Evolutionary conservation across 2,888 invertebrate species (phyloP).

Genomic region (Diadegma fenestrale): DNA sequence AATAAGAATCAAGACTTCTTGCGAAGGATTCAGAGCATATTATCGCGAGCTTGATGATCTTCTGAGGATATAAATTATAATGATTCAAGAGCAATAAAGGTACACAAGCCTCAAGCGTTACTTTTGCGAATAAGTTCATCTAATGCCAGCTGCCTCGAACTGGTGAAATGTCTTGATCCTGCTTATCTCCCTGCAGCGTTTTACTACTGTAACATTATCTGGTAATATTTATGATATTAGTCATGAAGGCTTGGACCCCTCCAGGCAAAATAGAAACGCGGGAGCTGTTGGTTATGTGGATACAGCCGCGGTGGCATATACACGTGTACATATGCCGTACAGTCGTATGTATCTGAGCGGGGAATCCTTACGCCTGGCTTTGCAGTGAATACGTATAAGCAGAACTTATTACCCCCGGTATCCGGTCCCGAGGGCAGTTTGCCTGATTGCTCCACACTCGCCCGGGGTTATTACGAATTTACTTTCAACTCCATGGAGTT

Average conservation of each 20-base stretch:
- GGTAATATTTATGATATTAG: slow-evolving; percentile 50
- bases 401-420: slow-evolving; percentile 65
- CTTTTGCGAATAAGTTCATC: not conserved
- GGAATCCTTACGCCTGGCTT: slow-evolving; percentile 56
- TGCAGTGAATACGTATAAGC: slow-evolving; percentile 59
- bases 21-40: not conserved
- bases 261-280: slow-evolving; percentile 37
- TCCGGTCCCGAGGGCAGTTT: slow-evolving; percentile 63
- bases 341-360: slow-evolving; percentile 20
- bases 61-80: not conserved
- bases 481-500: slow-evolving; percentile 57
- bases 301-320: slow-evolving; percentile 1
- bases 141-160: slow-evolving; percentile 11
- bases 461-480: slow-evolving; percentile 65
- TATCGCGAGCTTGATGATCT: not conserved
- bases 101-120: not conserved
- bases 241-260: slow-evolving; percentile 25
- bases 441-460: slow-evolving; percentile 63
- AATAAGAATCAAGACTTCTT: not conserved
- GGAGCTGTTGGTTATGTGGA: slow-evolving; percentile 23
- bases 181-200: slow-evolving; percentile 27
- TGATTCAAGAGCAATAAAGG: not conserved
- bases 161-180: slow-evolving; percentile 36
- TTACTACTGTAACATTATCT: slow-evolving; percentile 37
- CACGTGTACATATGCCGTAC: slow-evolving; percentile 24